phyloP scores from a whole-genome alignment of 2,888 invertebrate genomes.

The Rotaria sp. region DNA sequence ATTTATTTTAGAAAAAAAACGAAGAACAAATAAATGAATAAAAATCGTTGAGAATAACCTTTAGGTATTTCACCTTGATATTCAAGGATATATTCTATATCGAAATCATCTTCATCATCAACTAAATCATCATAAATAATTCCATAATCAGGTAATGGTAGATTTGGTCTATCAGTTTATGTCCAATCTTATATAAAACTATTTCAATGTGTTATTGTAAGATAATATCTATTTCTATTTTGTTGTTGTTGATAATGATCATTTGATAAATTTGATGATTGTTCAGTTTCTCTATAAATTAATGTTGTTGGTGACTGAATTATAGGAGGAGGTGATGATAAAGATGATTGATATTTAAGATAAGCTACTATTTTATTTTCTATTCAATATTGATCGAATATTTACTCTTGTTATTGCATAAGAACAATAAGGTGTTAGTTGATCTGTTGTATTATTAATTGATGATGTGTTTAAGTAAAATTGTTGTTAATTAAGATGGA shows the following conservation, averaged over 20 bases:
- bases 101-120: background rate
- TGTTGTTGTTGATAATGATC: background rate
- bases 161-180: background rate
- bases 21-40: background rate
- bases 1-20: no score
- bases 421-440: background rate
- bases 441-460: background rate
- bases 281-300: background rate
- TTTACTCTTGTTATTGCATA: background rate
- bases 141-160: background rate
- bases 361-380: conserved; percentile 3
- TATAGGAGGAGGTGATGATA: background rate
- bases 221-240: background rate
- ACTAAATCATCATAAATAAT: background rate
- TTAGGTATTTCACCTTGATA: conserved; percentile 2
- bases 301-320: background rate
- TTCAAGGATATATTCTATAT: background rate
- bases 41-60: background rate
- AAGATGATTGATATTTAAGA: background rate
- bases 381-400: background rate
- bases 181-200: background rate
- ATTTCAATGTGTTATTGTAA: background rate
- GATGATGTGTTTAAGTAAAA: background rate
- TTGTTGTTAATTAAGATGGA: background rate
- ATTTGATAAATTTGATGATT: background rate